phyloP scores from a whole-genome alignment of 1,140 invertebrate genomes.

The Anadara kagoshimensis region DNA sequence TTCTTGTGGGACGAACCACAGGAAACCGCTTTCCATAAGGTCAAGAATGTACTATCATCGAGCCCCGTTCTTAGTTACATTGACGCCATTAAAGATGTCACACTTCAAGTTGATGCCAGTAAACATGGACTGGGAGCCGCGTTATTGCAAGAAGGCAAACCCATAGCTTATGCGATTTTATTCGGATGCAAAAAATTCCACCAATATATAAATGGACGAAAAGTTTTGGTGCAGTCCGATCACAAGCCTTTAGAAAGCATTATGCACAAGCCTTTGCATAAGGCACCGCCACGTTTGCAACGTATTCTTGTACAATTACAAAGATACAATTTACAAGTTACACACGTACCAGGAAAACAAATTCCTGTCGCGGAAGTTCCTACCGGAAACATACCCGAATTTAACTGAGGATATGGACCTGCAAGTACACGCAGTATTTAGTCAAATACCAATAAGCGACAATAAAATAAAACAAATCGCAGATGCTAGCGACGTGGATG shows the following conservation, averaged over 20 bases:
- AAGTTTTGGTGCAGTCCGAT: conserved; percentile 32
- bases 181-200: conserved; percentile 75
- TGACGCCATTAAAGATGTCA: conserved; percentile 22
- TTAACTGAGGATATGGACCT: conserved; percentile 21
- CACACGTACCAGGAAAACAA: conserved; percentile 42
- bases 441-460: conserved; percentile 26
- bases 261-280: conserved; percentile 34
- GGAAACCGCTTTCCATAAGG: conserved; percentile 6
- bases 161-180: conserved; percentile 73
- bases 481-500: not conserved
- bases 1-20: conserved; percentile 53
- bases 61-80: conserved; percentile 9
- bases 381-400: conserved; percentile 20
- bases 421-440: conserved; percentile 22
- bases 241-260: conserved; percentile 52
- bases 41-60: conserved; percentile 22
- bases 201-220: conserved; percentile 70
- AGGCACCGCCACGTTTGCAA: conserved; percentile 39
- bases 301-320: conserved; percentile 44
- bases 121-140: conserved; percentile 69
- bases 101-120: conserved; percentile 38
- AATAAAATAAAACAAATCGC: conserved; percentile 23
- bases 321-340: conserved; percentile 51
- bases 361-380: conserved; percentile 36
- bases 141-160: conserved; percentile 72